Evolutionary conservation across 2,797 vertebrate species (phyloP).

Genomic region (Toxotes lorentzi): DNA sequence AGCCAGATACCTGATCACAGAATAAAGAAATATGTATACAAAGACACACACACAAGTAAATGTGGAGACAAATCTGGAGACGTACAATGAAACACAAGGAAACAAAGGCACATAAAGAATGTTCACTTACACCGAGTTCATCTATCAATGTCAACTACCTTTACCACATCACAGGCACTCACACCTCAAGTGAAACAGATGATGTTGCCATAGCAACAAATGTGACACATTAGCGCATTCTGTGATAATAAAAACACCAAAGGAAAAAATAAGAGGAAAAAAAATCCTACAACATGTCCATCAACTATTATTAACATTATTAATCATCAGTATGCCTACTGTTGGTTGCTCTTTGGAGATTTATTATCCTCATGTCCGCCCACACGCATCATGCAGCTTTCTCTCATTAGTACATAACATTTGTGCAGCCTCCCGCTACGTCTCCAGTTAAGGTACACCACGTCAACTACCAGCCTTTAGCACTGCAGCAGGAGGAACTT

Average conservation of each 20-base stretch:
- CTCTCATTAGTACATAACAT: slow-evolving; percentile 66
- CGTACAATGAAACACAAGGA: background rate
- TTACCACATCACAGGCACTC: slow-evolving; percentile 17
- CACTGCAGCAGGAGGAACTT: slow-evolving; percentile 17
- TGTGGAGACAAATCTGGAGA: background rate
- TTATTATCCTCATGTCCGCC: slow-evolving; percentile 70
- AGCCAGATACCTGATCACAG: background rate
- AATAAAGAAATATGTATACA: background rate
- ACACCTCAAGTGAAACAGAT: slow-evolving; percentile 32
- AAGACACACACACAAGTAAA: background rate
- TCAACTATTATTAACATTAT: slow-evolving; percentile 72
- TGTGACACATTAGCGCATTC: slow-evolving; percentile 38
- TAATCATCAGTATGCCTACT: slow-evolving; percentile 69
- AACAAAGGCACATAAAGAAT: background rate
- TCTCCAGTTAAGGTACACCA: slow-evolving; percentile 53
- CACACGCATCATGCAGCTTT: slow-evolving; percentile 63
- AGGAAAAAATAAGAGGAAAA: background rate
- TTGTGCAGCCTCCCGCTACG: slow-evolving; percentile 47
- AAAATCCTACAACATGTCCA: slow-evolving; percentile 50
- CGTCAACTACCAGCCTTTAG: slow-evolving; percentile 29
- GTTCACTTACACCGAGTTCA: background rate
- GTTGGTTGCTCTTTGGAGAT: slow-evolving; percentile 61
- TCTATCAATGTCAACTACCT: slow-evolving; percentile 19
- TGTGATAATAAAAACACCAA: slow-evolving; percentile 28
- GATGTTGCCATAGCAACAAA: slow-evolving; percentile 55